phyloP scores from a whole-genome alignment of 2,113 vertebrate species.

The Xiphorhynchus elegans region DNA sequence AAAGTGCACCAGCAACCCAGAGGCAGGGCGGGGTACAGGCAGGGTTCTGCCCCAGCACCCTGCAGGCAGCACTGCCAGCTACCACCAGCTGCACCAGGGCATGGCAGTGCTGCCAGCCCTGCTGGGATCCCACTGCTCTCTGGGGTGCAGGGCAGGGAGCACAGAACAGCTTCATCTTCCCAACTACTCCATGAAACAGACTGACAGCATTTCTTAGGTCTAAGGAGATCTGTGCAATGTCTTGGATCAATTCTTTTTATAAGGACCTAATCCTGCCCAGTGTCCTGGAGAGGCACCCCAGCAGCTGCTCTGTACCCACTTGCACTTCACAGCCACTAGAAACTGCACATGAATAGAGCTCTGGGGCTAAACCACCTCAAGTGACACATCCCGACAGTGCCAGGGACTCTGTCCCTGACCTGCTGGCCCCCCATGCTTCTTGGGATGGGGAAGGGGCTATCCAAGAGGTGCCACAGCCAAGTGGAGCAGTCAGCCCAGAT shows the following conservation, averaged over 20 bases:
- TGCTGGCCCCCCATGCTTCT: fast-evolving
- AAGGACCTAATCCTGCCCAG: neutral
- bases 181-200: fast-evolving
- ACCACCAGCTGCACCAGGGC: neutral
- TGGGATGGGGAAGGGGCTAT: neutral
- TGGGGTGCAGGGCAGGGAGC: too few species aligned
- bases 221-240: fast-evolving
- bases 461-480: neutral
- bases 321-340: neutral
- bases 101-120: neutral
- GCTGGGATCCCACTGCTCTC: neutral
- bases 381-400: fast-evolving
- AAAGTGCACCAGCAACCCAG: neutral
- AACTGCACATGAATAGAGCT: neutral
- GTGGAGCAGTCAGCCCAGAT: neutral
- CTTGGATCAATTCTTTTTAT: neutral
- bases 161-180: neutral
- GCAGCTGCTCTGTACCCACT: neutral
- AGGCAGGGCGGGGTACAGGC: neutral
- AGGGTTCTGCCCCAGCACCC: neutral
- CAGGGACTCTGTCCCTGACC: neutral
- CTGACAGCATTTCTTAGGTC: fast-evolving
- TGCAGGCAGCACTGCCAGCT: neutral
- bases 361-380: fast-evolving
- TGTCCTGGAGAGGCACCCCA: neutral